Evolutionary conservation across 2,888 invertebrate species (phyloP), one percentile per base, ranked within the genome.

Genomic region (Melinopterus prodromus): DNA sequence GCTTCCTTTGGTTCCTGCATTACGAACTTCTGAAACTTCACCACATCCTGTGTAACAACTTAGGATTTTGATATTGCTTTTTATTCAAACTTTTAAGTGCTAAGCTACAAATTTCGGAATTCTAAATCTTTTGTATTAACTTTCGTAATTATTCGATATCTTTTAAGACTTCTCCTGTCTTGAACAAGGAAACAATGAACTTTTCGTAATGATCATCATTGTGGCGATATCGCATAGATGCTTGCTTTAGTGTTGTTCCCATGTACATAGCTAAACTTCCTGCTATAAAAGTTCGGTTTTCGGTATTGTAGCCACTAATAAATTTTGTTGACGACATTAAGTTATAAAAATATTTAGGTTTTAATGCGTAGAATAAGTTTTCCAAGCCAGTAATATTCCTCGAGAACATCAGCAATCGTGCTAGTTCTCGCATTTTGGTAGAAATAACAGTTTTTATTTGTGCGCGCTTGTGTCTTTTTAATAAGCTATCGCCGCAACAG

Each of bases 361-460:
- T 81, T 70, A 78, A 69, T 71, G 35, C 69, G 38, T 81, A 77
- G 36, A 81, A 16, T 36, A 81, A 69, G 53, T n/a, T 76, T 16
- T 76, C 16, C 16, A 79, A 15, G 26, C 79, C 78, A 26, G 81
- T 81, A 9, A 77, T 76, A 16, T 80, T n/a, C 74, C 75, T 77
- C 74, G 81, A 80, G 26, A 14, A n/a, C 5, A 81, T 69, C 53
- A 79, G 76, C 38, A 77, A 71, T 37, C 83, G 75, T n/a, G 79
- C 82, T 38, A 84, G 37, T 80, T 83, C 82, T 79, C 82, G 80
- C 81, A 83, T 81, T 81, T 83, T 83, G 70, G 83, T 82, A n/a
- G 83, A 84, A n/a, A 83, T 80, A 15, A 78, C 75, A 12, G 71
- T 82, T 79, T 69, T 76, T 15, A 84, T 82, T 81, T 84, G 82